Conservation (phyloP, 2,888 invertebrate genomes). For the Drosophila fulvimacula region DNA sequence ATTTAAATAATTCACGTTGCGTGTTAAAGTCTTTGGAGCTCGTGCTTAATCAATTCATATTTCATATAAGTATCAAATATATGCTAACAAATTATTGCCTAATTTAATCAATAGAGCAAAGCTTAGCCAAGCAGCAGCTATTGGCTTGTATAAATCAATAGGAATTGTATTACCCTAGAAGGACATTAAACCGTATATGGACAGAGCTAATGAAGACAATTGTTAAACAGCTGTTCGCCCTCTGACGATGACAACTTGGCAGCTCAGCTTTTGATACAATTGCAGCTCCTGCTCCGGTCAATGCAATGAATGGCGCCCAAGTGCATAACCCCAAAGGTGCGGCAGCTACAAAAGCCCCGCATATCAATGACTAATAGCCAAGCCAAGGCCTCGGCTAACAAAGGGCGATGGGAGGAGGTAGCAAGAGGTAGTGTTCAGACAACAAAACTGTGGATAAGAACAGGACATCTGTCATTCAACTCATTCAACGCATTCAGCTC, state of each 20-base stretch:
- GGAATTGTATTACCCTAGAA: constrained; percentile 17
- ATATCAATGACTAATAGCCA: constrained; percentile 74
- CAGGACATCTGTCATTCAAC: constrained; percentile 76
- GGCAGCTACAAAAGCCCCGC: constrained; percentile 57
- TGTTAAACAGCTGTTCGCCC: constrained; percentile 43
- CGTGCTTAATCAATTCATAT: constrained; percentile 2
- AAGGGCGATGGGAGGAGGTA: constrained; percentile 14
- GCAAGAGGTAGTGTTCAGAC: not conserved
- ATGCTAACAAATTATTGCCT: not conserved
- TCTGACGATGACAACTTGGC: constrained; percentile 30
- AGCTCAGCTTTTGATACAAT: constrained; percentile 12
- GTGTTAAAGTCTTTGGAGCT: not conserved
- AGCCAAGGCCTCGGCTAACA: constrained; percentile 36
- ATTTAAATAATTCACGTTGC: not conserved
- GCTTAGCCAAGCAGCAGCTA: not conserved
- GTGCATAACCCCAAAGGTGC: constrained; percentile 52
- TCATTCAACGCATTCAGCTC: constrained; percentile 54
- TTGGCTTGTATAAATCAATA: constrained; percentile 13
- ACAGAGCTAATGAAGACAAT: constrained; percentile 46
- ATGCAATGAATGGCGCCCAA: constrained; percentile 12
- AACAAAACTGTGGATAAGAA: constrained; percentile 6
- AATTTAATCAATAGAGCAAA: constrained; percentile 3
- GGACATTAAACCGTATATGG: constrained; percentile 35
- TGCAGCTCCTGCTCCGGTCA: constrained; percentile 11
- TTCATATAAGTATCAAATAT: constrained; percentile 1